Conservation (phyloP, 2,888 invertebrate genomes). For the Leptinotarsa peninsularis region DNA sequence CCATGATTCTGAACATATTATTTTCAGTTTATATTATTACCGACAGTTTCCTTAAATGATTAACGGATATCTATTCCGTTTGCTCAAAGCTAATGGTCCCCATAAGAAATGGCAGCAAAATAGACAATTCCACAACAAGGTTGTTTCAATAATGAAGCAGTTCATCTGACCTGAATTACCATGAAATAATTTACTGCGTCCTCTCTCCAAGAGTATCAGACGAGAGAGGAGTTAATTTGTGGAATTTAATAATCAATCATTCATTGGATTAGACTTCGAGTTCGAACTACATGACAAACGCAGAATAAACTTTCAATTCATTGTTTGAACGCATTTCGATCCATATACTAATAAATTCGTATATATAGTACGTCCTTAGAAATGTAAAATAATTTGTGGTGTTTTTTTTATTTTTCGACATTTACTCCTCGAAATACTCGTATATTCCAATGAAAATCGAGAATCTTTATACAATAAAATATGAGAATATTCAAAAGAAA, state of each 20-base stretch:
- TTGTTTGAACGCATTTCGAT: no score
- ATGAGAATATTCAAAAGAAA: no score
- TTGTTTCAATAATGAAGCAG: constrained; percentile 11
- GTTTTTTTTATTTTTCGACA: no score
- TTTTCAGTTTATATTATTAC: no score
- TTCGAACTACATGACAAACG: neutral
- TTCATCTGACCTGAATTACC: constrained; percentile 5
- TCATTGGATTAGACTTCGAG: neutral
- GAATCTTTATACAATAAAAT: no score
- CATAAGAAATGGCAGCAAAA: neutral
- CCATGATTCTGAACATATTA: no score
- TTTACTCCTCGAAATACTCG: no score
- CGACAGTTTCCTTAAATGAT: neutral
- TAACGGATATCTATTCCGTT: neutral
- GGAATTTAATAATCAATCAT: neutral
- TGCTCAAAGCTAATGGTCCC: neutral
- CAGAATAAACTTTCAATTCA: neutral
- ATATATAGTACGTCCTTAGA: no score
- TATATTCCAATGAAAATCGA: no score
- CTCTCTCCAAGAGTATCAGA: constrained; percentile 4
- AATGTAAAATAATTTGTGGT: no score
- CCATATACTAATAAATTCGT: no score
- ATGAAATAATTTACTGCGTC: neutral
- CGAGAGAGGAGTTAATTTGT: neutral
- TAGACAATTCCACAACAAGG: neutral